Evolutionary conservation across 2,113 vertebrate species (phyloP), one percentile per base, ranked within the genome.

Genomic region (Gyps fulvus): DNA sequence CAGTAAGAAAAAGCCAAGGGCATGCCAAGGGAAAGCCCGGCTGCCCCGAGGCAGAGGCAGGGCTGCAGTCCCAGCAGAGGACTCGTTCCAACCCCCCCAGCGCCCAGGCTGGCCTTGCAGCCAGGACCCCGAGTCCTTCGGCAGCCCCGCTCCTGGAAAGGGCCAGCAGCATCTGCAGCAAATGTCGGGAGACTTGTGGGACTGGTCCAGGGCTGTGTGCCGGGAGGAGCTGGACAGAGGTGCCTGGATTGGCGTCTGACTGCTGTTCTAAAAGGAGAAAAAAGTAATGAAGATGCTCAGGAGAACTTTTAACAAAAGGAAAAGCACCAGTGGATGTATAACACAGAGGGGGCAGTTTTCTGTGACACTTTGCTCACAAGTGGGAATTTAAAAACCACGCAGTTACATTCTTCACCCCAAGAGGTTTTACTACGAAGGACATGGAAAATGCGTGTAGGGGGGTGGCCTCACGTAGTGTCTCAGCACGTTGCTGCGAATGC

Each of bases 391-490:
- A 57, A 40, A 47, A 3, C n/a, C 42, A 15, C 0, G 3, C 29
- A 34, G 70, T 55, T 22, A 10, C 4, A 1, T 27, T 45, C 49
- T n/a, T 58, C n/a, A 34, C 61, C 42, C 40, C 17, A 2, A 45
- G 34, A 34, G 49, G 5, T 34, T 19, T 29, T 45, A 8, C 55
- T 22, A 2, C 21, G 11, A 12, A 43, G 65, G 63, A 14, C 54
- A 18, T 16, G 18, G 52, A 42, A 45, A 34, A 29, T 10, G 22
- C 9, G 0, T 0, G 27, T 15, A 1, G 19, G 11, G 21, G 13
- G 38, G 34, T 15, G 49, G 32, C 50, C 71, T 16, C 23, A 5
- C 2, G 9, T 3, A 9, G 15, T 0, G 1, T 13, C 63, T 22
- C 63, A 16, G 54, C 19, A 8, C 6, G 18, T 23, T 9, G 36